Evolutionary conservation across 2,113 vertebrate genomes (phyloP), one percentile per base, ranked within the genome.

Genomic region (Mormyrus lacerda): DNA sequence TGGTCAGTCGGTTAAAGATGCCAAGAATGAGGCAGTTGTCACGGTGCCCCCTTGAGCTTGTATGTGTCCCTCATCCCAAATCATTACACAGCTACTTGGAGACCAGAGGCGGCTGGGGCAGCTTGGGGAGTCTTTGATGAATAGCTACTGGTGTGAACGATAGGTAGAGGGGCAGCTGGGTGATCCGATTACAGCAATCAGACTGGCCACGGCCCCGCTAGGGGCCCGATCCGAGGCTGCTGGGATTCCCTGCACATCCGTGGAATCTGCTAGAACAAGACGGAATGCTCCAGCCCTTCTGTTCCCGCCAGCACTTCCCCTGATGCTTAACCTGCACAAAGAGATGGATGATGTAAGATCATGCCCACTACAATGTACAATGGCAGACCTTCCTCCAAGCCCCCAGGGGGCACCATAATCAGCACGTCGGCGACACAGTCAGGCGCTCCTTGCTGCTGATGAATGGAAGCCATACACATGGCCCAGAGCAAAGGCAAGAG

Each of bases 151-250:
- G 9, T 44, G 3, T 2, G 42, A n/a, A 3, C 0, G 24, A 15
- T n/a, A 65, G 24, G 42, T 4, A 8, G 42, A 17, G 58, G 87
- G 21, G 44, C 24, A 21, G 15, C 61, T 24, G 6, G 44, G 45
- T 31, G 65, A 88, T 89, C 69, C 21, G 73, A 89, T 83, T 82
- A 83, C 24, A 55, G 47, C 8, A 73, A 83, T 83, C 69, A 39
- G 1, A 47, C 48, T 89, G 9, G 48, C 45, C 6, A 6, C n/a
- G 47, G 44, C 24, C 51, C 45, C n/a, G 13, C 15, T 4, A 31
- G 3, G 8, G 47, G 11, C 65, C 39, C 11, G 69, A 88, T 79
- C 3, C 17, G 1, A 17, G 65, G 88, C 50, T 87, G 48, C 50
- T 35, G 85, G 85, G 85, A 55, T 35, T 87, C 85, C 50, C 85